A percentile compares a stretch with the other conserved stretches of the same genome.
Conservation (phyloP, 2,888 invertebrate species). For the Tetrapedia diversipes region DNA sequence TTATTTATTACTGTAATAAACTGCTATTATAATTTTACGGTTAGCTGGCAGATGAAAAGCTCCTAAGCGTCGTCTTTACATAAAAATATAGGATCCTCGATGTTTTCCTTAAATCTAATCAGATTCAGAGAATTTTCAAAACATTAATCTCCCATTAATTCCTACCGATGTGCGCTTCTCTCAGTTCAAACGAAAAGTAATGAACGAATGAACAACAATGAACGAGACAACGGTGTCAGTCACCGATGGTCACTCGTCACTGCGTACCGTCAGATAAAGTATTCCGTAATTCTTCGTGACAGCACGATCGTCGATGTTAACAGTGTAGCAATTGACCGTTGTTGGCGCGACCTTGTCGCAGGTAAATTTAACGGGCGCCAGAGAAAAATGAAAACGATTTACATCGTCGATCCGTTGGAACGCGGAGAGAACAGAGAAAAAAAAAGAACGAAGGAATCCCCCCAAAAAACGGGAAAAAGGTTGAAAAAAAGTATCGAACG, state of each 20-base stretch:
- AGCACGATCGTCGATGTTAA: conserved; percentile 44
- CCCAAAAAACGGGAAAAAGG: not conserved
- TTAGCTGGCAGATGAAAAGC: too few species aligned
- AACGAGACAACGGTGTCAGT: conserved; percentile 13
- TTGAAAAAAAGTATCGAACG: not conserved
- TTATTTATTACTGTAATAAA: too few species aligned
- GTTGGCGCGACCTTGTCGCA: conserved; percentile 33
- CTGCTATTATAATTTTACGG: too few species aligned
- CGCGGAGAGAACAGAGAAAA: conserved; percentile 4
- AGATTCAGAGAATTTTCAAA: not conserved
- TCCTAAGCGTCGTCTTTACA: too few species aligned
- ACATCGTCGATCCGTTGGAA: conserved; percentile 30
- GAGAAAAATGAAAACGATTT: conserved; percentile 49
- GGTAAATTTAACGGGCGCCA: conserved; percentile 35
- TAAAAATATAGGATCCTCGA: too few species aligned
- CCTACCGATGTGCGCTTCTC: not conserved
- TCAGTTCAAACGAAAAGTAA: not conserved
- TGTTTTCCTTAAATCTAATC: not conserved
- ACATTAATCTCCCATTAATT: not conserved
- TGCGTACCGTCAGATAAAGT: conserved; percentile 16
- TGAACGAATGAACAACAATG: not conserved
- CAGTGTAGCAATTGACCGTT: conserved; percentile 40
- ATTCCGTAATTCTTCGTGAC: conserved; percentile 34
- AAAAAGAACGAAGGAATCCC: not conserved
- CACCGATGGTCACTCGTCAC: not conserved